Evolutionary conservation across 2,888 invertebrate species (phyloP).

Genomic region (Portevinia maculata): DNA sequence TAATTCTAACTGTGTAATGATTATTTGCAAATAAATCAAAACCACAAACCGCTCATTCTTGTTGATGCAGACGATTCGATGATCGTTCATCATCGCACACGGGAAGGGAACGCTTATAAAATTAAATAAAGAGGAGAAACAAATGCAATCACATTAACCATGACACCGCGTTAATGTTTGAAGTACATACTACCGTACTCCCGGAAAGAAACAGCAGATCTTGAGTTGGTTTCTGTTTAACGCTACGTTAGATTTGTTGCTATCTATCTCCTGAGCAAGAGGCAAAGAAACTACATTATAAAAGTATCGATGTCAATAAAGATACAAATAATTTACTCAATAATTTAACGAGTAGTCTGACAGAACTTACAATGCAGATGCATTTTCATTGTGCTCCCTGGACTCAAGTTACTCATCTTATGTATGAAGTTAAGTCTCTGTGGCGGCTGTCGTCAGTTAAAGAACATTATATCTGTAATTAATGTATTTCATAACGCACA

Average conservation of each 20-base stretch:
- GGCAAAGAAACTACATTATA: conserved; percentile 19
- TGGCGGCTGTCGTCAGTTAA: not conserved
- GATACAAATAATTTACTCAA: not conserved
- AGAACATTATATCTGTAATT: conserved; percentile 44
- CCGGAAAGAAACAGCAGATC: not conserved
- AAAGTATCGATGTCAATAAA: conserved; percentile 24
- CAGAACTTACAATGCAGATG: not conserved
- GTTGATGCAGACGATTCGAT: conserved; percentile 57
- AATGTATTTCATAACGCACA: conserved; percentile 61
- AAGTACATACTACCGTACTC: not conserved
- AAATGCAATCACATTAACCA: conserved; percentile 55
- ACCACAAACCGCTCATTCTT: conserved; percentile 54
- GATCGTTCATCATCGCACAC: conserved; percentile 60
- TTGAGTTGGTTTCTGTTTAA: conserved; percentile 46
- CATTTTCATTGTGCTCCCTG: not conserved
- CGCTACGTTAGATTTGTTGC: conserved; percentile 39
- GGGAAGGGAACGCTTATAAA: conserved; percentile 36
- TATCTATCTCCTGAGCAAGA: conserved; percentile 1
- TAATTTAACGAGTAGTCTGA: not conserved
- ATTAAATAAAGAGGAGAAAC: conserved; percentile 35
- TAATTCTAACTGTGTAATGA: conserved; percentile 52
- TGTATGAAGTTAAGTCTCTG: conserved; percentile 17
- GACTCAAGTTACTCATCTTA: conserved; percentile 12
- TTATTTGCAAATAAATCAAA: conserved; percentile 44
- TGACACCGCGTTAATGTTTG: conserved; percentile 31